Evolutionary conservation across 2,888 invertebrate species (phyloP).

Genomic region (Spialia ferax): DNA sequence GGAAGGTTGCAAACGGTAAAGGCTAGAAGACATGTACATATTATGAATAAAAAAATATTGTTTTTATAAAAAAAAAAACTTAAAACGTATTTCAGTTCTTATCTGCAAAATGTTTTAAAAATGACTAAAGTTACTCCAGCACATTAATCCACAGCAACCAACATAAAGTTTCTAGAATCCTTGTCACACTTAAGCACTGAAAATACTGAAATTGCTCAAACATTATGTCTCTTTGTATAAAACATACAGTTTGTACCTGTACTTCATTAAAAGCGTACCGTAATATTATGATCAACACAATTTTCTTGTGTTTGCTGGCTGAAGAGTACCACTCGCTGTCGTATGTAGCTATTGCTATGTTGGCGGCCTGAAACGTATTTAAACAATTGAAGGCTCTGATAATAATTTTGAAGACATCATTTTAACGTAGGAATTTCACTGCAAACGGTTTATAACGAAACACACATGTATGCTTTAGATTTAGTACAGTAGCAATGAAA

Average conservation of each 20-base stretch:
- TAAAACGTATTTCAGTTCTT: too few species aligned
- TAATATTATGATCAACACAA: slow-evolving; percentile 45
- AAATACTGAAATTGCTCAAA: slow-evolving; percentile 17
- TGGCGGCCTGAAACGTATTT: slow-evolving; percentile 42
- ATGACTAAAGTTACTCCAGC: slow-evolving; percentile 8
- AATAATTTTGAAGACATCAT: slow-evolving; percentile 1
- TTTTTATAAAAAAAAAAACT: too few species aligned
- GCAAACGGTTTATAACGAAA: not conserved
- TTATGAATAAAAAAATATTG: too few species aligned
- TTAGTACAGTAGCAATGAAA: too few species aligned
- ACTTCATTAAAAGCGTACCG: slow-evolving; percentile 42
- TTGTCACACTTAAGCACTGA: slow-evolving; percentile 13
- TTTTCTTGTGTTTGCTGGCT: slow-evolving; percentile 43
- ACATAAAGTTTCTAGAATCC: slow-evolving; percentile 8
- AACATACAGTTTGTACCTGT: not conserved
- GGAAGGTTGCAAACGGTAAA: too few species aligned
- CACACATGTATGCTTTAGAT: too few species aligned
- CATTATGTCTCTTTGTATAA: slow-evolving; percentile 15
- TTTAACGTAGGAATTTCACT: not conserved
- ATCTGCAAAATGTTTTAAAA: not conserved
- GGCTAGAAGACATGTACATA: too few species aligned
- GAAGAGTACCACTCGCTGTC: slow-evolving; percentile 47
- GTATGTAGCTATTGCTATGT: slow-evolving; percentile 45
- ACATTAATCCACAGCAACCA: slow-evolving; percentile 12
- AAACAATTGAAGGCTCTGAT: slow-evolving; percentile 1